Conservation (phyloP, 2,113 vertebrate genomes). For the Neomonachus schauinslandi region DNA sequence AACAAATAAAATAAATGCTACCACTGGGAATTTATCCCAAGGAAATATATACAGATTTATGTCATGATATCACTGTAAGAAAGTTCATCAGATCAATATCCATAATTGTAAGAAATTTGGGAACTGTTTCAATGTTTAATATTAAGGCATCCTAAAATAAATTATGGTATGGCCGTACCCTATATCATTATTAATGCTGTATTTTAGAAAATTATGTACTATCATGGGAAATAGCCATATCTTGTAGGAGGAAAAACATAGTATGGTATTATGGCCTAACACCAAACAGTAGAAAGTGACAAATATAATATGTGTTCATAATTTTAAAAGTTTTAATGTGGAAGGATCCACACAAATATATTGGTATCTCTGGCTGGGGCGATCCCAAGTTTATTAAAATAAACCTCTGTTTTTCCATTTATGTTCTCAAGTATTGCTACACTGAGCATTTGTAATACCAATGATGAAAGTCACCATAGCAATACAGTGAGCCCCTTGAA, state of each 20-base stretch:
- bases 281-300: background rate
- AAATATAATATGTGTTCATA: background rate
- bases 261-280: background rate
- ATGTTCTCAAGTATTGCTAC: background rate
- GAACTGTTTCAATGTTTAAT: background rate
- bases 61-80: background rate
- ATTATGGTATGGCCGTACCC: background rate
- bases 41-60: background rate
- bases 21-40: background rate
- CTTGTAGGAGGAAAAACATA: background rate
- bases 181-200: background rate
- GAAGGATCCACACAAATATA: background rate
- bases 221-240: background rate
- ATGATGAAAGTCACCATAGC: background rate
- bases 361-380: background rate
- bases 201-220: background rate
- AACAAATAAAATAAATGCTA: background rate
- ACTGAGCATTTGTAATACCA: background rate
- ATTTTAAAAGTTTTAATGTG: conserved; percentile 17
- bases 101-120: background rate
- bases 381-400: background rate
- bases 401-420: background rate
- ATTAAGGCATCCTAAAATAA: background rate
- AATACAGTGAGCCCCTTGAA: background rate
- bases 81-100: background rate